Evolutionary conservation across 2,113 vertebrate genomes (phyloP), one percentile per base, ranked within the genome.

Genomic region (Riparia riparia): DNA sequence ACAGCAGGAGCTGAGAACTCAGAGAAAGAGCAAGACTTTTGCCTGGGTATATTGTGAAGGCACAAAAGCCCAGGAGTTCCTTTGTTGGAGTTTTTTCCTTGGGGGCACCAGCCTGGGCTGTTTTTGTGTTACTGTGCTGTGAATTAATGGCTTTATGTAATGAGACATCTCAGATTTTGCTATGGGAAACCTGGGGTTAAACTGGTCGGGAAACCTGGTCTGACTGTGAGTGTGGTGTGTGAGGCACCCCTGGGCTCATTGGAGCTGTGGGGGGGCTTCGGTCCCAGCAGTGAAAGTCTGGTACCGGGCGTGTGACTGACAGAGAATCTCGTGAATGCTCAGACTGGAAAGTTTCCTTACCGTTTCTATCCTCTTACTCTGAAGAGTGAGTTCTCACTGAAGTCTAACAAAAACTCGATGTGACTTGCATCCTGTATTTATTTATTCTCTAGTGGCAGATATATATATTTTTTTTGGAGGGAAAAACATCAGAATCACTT

Each of bases 91-190:
- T 3, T 58, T 8, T 18, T 18, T 29, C 69, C 21, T 47, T 1
- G 0, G 28, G 51, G 37, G 5, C 6, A 68, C 17, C 39, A 21
- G 3, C 20, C 50, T 4, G 0, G 29, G 45, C 7, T 26, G 45
- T 4, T 32, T 65, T 25, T 32, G 21, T 32, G 68, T 32, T 50
- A 6, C 42, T 50, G 42, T 1, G 1, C 14, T 7, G 12, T 22
- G 37, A 65, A 50, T 50, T 12, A 72, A 44, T 9, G 34, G 4
- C 5, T 50, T 37, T 37, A 28, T 50, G 26, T 34, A 42, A 44
- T 21, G 21, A 57, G 26, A 24, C 31, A 37, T 9, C 34, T 57
- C 26, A 57, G 21, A 37, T 3, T 80, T 34, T 72, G 17, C 25
- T 31, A 1, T 50, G 86, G 51, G 16, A 50, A 72, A 19, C 37